Evolutionary conservation across 2,888 invertebrate species (phyloP).

Genomic region (Slavum lentiscoides): DNA sequence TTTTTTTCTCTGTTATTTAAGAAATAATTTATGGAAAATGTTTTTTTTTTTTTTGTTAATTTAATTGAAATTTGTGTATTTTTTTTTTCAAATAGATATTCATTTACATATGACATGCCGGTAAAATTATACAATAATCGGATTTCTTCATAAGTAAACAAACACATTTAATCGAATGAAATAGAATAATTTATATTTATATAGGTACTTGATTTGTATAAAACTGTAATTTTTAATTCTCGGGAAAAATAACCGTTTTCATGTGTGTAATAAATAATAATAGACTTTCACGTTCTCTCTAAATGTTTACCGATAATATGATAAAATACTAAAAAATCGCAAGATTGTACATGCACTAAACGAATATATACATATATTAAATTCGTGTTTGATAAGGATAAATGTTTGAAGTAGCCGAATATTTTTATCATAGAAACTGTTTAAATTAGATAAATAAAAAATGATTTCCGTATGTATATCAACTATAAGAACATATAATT

Average conservation of each 20-base stretch:
- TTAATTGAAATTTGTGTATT: background rate
- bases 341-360: background rate
- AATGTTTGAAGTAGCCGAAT: background rate
- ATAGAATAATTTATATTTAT: no score
- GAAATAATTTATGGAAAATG: background rate
- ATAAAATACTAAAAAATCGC: background rate
- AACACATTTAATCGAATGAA: no score
- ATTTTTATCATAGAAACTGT: background rate
- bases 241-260: no score
- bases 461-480: background rate
- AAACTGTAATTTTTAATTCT: no score
- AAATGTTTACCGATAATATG: background rate
- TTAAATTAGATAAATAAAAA: background rate
- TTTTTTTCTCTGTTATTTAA: background rate
- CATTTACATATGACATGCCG: no score
- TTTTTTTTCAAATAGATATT: no score
- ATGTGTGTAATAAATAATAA: no score
- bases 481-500: background rate
- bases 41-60: background rate
- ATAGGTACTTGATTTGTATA: no score
- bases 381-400: background rate
- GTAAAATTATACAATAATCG: no score
- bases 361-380: background rate
- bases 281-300: background rate
- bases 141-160: no score